Evolutionary conservation across 37 sponge, comb jelly and placozoan genomes (phyloP), one percentile per base, ranked within the genome.

Genomic region (Halichondria panicea): DNA sequence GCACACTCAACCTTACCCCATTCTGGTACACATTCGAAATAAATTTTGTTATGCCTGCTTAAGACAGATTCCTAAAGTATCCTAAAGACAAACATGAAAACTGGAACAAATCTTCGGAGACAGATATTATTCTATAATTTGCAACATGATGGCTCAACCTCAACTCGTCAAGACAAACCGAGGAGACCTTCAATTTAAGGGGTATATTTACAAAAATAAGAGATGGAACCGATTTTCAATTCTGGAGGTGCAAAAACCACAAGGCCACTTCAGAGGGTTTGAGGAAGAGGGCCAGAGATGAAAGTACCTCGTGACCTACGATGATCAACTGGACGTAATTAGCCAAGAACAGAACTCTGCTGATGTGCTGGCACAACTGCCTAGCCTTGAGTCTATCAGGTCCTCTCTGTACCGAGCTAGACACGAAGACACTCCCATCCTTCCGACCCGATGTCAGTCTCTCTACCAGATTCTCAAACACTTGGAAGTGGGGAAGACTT

Each of bases 1-100:
- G 86, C 86, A 71, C 86, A 85, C 45, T 77, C 79, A 22, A 77
- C 35, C 37, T 77, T 78, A 7, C 48, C 33, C 33, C 70, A 59
- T 52, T 44, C 53, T 1, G 43, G 37, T 4, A 73, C 86, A 69
- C 76, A 85, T 48, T 6, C 54, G n/a, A n/a, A n/a, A n/a, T n/a
- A n/a, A n/a, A n/a, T n/a, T n/a, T n/a, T n/a, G n/a, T n/a, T n/a
- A n/a, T n/a, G n/a, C n/a, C n/a, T n/a, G n/a, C n/a, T n/a, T n/a
- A n/a, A n/a, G n/a, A n/a, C n/a, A n/a, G n/a, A n/a, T n/a, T n/a
- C n/a, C n/a, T n/a, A n/a, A n/a, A n/a, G n/a, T n/a, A n/a, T n/a
- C n/a, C n/a, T n/a, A n/a, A n/a, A n/a, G n/a, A n/a, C n/a, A n/a
- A n/a, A n/a, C n/a, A n/a, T n/a, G n/a, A n/a, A n/a, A n/a, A n/a